Evolutionary conservation across 2,797 vertebrate species (phyloP), one percentile per base, ranked within the genome.

Genomic region (Mastacembelus armatus): DNA sequence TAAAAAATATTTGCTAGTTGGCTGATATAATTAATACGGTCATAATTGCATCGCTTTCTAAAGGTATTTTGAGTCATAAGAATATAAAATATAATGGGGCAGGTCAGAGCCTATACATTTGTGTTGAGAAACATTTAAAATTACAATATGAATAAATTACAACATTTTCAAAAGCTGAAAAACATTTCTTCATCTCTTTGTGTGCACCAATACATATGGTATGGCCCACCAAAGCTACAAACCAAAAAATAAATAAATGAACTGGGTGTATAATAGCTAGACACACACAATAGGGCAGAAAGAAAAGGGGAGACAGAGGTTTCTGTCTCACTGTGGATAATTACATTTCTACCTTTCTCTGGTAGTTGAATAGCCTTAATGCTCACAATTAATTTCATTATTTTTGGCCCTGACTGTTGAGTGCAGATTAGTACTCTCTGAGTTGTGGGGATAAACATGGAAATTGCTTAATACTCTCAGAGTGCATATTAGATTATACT

Each of bases 371-470:
- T 78, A 77, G 87, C 77, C 74, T 89, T 88, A 89, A 90, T 89
- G 85, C 83, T 85, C 36, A 24, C 85, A 90, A 90, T 91, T 91
- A 89, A 94, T 92, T 91, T 90, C 78, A 92, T 92, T 92, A 91
- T 91, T 91, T 84, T 84, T 84, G 77, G 86, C 18, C 87, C 82
- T 85, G 77, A 78, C 88, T 90, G 78, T 80, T 91, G 76, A 89
- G 85, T 78, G 82, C 84, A 87, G 84, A 90, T 88, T 92, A 91
- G 85, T 91, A 86, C 65, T 83, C 81, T 80, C 59, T 64, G 69
- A 75, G 61, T 76, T 82, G 81, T 65, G 83, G 83, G 86, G 85
- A 92, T 91, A 88, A 90, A 91, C 88, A 18, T 35, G 11, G 74
- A 91, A 92, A 92, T 91, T 90, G 84, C 85, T 85, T 87, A 86